phyloP scores from a whole-genome alignment of 2,113 vertebrate species.

The Amazona guildingii region DNA sequence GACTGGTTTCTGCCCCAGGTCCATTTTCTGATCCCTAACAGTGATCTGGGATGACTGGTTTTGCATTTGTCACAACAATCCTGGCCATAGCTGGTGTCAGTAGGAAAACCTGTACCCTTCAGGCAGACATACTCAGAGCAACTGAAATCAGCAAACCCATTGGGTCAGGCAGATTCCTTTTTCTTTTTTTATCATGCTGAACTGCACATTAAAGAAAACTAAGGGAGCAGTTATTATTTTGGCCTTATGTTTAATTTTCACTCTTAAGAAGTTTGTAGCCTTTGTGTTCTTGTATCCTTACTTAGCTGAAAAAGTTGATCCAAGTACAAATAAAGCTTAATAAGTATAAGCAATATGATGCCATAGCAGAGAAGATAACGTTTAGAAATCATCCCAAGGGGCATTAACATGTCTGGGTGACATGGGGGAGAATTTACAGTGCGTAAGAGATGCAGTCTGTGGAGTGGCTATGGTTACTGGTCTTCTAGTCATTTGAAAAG shows the following conservation, averaged over 20 bases:
- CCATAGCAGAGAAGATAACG: background rate
- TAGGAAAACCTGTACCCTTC: background rate
- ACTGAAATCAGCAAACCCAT: background rate
- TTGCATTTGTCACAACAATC: background rate
- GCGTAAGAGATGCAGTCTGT: background rate
- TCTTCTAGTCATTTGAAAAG: constrained; percentile 9
- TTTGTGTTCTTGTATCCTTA: too few relatives aligned
- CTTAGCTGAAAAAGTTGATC: background rate
- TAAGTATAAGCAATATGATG: constrained; percentile 24
- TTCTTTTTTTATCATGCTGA: background rate
- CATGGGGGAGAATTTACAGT: constrained; percentile 10
- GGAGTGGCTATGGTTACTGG: background rate
- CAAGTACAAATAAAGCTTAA: constrained; percentile 23
- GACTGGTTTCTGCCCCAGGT: background rate
- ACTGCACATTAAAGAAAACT: background rate
- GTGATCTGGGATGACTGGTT: background rate
- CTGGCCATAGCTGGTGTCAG: background rate
- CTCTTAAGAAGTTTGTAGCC: too few relatives aligned
- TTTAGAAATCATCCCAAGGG: constrained; percentile 2
- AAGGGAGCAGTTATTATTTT: background rate
- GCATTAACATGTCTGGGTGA: background rate
- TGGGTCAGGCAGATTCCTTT: background rate
- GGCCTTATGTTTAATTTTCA: too few relatives aligned
- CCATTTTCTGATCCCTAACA: background rate
- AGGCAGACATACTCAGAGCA: background rate